Evolutionary conservation across 2,113 vertebrate genomes (phyloP), one percentile per base, ranked within the genome.

Genomic region (Vimba vimba): DNA sequence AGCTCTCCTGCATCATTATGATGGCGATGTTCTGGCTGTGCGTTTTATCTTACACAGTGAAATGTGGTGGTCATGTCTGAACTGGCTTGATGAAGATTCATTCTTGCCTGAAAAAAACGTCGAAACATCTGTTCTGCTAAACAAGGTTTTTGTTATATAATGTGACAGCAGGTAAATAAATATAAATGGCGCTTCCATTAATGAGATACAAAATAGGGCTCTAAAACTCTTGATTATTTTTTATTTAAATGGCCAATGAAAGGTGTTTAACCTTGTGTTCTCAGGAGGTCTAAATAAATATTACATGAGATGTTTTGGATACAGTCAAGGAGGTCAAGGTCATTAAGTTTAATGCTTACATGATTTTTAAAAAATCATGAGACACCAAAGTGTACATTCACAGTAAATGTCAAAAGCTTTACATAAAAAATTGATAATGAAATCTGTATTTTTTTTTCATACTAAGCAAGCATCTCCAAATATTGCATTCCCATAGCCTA

Each of bases 1-100:
- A 30, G 47, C 45, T 59, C 50, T 78, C 75, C 50, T 57, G 75
- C 25, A 78, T 78, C 27, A 74, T 6, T n/a, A 23, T 78, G 27
- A 78, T 78, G 50, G 36, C 9, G 13, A 36, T 36, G 74, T 55
- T 55, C 47, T 50, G 47, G 74, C 45, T 52, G 47, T 77, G 74
- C 4, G 1, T 52, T 76, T 76, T 52, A 78, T 78, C 27, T 12
- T 23, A 78, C 27, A 23, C 30, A 78, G 50, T 77, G 47, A 50
- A 30, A 47, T 50, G 25, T 9, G 15, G 1, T 30, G 25, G 47
- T 52, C 47, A 30, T 50, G 74, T 77, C 21, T 23, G 30, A 57
- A 78, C 27, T 33, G 36, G 68, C 4, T 71, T 71, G 68, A 43
- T 43, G 36, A 43, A 71, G 52, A 59, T 78, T 57, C 27, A 78